Base-by-base conservation (phyloP, 2,113 vertebrate species). In the Craseonycteris thonglongyai region DNA sequence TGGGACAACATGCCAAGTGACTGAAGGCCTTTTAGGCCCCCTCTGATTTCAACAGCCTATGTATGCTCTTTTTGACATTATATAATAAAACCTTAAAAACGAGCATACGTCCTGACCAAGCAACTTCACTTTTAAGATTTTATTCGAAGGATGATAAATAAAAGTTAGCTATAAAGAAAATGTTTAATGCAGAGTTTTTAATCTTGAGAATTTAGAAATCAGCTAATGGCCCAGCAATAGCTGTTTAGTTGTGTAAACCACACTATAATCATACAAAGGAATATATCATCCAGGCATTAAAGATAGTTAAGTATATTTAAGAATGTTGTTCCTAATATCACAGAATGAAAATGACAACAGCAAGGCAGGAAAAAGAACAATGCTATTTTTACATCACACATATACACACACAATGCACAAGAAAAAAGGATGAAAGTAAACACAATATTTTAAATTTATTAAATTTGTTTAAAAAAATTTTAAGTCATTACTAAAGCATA, bases 101-200 rank as follows among this genome's bases (percentile, higher is more conserved):
- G 15, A 74, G 14, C 35, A n/a, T 38, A 22, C 63, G 45, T n/a
- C 51, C 65, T 56, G 30, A 61, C 56, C 47, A 86, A 81, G 33
- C 7, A 91, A 82, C 49, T 30, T n/a, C 16, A 63, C 5, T 88
- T 88, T 49, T 68, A 88, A 91, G 61, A 56, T 35, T 42, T 81
- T 69, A 78, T 6, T 40, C 38, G 69, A 59, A 83, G 54, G 49
- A 58, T 71, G 33, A 28, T 74, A 71, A 83, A 75, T 56, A 33
- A 72, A 78, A 87, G 59, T 69, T 30, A 82, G 33, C 68, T 83
- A 69, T 21, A 88, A 86, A 91, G 38, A 76, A 83, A 49, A 59
- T 16, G 19, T 66, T 88, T 88, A 95, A 75, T 76, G 42, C 22
- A 80, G 28, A 91, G 7, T 59, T 95, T 95, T 75, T 74, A 76